These are phyloP conservation scores for Takifugu bimaculatus DNA, from an alignment of 2,113 vertebrate genomes.

Conservation along the genomic window DNA sequence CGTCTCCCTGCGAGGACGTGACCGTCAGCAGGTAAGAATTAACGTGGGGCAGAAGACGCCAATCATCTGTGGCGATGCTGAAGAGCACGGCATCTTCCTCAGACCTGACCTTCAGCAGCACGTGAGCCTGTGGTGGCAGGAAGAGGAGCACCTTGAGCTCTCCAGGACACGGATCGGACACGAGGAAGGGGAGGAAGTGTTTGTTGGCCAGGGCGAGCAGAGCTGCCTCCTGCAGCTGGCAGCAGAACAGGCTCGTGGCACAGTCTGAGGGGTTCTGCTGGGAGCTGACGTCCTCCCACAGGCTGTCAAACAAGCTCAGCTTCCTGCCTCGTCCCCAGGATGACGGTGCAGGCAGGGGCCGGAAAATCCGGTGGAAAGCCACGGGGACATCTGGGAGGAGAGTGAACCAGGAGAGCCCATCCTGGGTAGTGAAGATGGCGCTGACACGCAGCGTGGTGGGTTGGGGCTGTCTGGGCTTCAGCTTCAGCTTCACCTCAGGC, in stretches of 20 bases:
- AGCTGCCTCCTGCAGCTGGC: slow-evolving; percentile 52
- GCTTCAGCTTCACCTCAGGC: slow-evolving; percentile 60
- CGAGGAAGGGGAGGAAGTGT: slow-evolving; percentile 73
- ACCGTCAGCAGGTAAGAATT: slow-evolving; percentile 72
- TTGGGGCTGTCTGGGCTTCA: slow-evolving; percentile 74
- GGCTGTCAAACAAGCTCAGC: slow-evolving; percentile 66
- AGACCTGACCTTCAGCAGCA: slow-evolving; percentile 71
- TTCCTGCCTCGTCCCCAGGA: slow-evolving; percentile 33
- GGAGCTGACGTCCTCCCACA: slow-evolving; percentile 72
- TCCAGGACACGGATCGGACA: slow-evolving; percentile 45
- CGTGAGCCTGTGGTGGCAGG: slow-evolving; percentile 75
- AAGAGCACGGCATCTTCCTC: slow-evolving; percentile 67
- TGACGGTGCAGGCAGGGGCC: slow-evolving; percentile 58
- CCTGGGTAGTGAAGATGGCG: slow-evolving; percentile 75
- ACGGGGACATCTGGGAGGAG: slow-evolving; percentile 72
- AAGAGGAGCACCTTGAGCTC: slow-evolving; percentile 72
- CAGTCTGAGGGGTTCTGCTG: slow-evolving; percentile 21
- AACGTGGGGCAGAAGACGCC: slow-evolving; percentile 75
- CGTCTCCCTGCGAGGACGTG: slow-evolving; percentile 22
- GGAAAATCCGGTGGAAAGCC: slow-evolving; percentile 76
- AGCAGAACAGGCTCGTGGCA: slow-evolving; percentile 77
- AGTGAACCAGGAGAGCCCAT: slow-evolving; percentile 75
- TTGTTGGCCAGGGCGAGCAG: slow-evolving; percentile 62
- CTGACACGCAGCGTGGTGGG: slow-evolving; percentile 69
- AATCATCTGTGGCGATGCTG: slow-evolving; percentile 78